A percentile compares a stretch with the other conserved stretches of the same genome.
phyloP scores from a whole-genome alignment of 2,888 invertebrate genomes.

The Rotaria magnacalcarata region DNA sequence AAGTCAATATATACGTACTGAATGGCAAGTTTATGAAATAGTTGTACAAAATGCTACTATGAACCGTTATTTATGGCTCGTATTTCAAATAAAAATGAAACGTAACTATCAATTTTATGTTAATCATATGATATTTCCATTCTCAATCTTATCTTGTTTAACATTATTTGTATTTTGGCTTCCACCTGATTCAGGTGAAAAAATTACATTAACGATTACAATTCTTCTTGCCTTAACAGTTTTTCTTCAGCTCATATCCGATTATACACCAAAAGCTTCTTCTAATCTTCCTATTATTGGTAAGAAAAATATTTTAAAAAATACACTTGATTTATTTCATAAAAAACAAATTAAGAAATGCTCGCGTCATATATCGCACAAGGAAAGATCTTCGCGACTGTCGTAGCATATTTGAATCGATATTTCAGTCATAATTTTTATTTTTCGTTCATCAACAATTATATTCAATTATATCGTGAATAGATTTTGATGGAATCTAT shows the following conservation, averaged over 20 bases:
- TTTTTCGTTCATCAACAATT: too few relatives aligned
- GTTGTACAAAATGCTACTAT: slow-evolving; percentile 18
- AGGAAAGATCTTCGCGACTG: too few relatives aligned
- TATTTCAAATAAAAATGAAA: slow-evolving; percentile 53
- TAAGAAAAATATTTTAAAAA: background rate
- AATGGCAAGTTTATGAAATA: slow-evolving; percentile 42
- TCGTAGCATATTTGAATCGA: too few relatives aligned
- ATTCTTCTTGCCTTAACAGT: slow-evolving; percentile 44
- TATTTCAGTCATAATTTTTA: too few relatives aligned
- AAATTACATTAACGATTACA: slow-evolving; percentile 43
- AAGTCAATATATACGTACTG: slow-evolving; percentile 39
- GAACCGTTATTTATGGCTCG: slow-evolving; percentile 42
- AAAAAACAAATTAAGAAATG: too few relatives aligned
- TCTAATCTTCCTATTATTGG: slow-evolving; percentile 43
- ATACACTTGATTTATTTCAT: too few relatives aligned
- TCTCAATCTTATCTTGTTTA: slow-evolving; percentile 40
- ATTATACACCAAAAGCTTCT: slow-evolving; percentile 46
- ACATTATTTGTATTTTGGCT: slow-evolving; percentile 45
- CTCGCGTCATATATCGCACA: too few relatives aligned
- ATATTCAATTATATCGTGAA: too few relatives aligned
- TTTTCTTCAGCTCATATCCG: slow-evolving; percentile 41
- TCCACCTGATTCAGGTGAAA: slow-evolving; percentile 44
- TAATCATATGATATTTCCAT: slow-evolving; percentile 46
- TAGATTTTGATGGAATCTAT: too few relatives aligned
- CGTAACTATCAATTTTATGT: slow-evolving; percentile 63